phyloP scores from a whole-genome alignment of 2,797 vertebrate genomes.

The Helarctos malayanus region DNA sequence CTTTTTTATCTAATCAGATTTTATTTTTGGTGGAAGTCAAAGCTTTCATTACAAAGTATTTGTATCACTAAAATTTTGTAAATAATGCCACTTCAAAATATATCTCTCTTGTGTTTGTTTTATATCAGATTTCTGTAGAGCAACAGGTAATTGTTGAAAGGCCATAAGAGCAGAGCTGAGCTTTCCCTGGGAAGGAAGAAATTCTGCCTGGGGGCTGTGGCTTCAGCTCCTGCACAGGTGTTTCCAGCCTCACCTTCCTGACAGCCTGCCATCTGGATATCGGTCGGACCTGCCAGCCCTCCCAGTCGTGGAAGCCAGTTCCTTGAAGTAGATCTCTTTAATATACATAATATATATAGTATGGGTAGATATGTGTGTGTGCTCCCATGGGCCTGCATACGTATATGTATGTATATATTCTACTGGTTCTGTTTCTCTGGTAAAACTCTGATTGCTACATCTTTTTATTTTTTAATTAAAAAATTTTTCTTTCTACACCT shows the following conservation, averaged over 20 bases:
- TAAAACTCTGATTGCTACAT: not conserved
- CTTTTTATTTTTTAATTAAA: not conserved
- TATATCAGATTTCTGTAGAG: not conserved
- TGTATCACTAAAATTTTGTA: not conserved
- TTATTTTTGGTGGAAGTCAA: constrained; percentile 43
- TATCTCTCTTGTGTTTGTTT: not conserved
- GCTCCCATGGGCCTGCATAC: rapidly evolving
- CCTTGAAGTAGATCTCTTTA: not conserved
- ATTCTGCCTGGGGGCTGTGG: not conserved
- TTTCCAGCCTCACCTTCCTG: not conserved
- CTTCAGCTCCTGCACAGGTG: not conserved
- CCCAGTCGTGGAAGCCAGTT: not conserved
- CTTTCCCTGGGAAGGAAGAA: not conserved
- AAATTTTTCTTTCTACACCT: not conserved
- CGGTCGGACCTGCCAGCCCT: not conserved
- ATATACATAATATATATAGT: not conserved
- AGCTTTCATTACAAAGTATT: constrained; percentile 37
- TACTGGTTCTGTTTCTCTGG: not conserved
- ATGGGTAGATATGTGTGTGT: not conserved
- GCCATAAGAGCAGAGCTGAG: not conserved
- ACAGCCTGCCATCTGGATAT: not conserved
- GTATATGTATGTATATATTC: no score
- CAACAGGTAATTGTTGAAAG: not conserved
- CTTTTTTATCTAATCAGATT: constrained; percentile 33
- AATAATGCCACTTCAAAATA: not conserved